Percentiles rank a stretch among this genome's conserved stretches.
phyloP scores from a whole-genome alignment of 2,113 vertebrate genomes.

The Rutilus rutilus region DNA sequence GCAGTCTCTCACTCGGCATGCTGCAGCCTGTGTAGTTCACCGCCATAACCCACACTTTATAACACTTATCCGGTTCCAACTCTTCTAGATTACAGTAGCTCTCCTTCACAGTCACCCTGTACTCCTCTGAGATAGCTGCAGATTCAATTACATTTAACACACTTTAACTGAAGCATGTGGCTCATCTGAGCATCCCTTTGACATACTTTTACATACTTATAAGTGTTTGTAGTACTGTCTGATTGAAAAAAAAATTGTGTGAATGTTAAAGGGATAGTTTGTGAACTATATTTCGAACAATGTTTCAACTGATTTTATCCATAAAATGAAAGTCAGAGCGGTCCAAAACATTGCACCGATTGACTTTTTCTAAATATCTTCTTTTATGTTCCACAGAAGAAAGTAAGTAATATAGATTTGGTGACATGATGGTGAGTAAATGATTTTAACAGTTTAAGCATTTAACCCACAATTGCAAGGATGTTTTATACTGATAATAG shows the following conservation, averaged over 20 bases:
- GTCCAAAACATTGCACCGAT: not conserved
- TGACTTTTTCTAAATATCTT: no score
- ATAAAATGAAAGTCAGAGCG: not conserved
- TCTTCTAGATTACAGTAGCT: conserved; percentile 95
- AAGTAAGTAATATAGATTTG: no score
- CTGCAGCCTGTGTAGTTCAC: conserved; percentile 95
- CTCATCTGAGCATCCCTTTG: not conserved
- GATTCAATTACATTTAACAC: conserved; percentile 33
- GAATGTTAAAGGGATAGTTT: not conserved
- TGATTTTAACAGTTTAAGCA: no score
- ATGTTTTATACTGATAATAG: no score
- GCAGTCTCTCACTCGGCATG: conserved; percentile 87
- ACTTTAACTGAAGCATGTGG: conserved; percentile 25
- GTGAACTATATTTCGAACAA: not conserved
- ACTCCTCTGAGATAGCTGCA: conserved; percentile 90
- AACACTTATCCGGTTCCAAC: conserved; percentile 87
- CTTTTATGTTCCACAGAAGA: no score
- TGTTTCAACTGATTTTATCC: not conserved
- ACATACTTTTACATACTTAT: not conserved
- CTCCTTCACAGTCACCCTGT: conserved; percentile 95
- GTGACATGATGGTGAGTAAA: no score
- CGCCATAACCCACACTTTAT: conserved; percentile 97
- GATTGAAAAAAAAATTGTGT: not conserved
- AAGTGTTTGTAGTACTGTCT: not conserved
- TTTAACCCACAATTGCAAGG: no score